Conservation (phyloP, 2,888 invertebrate genomes). For the Lacanobia wlatinum region DNA sequence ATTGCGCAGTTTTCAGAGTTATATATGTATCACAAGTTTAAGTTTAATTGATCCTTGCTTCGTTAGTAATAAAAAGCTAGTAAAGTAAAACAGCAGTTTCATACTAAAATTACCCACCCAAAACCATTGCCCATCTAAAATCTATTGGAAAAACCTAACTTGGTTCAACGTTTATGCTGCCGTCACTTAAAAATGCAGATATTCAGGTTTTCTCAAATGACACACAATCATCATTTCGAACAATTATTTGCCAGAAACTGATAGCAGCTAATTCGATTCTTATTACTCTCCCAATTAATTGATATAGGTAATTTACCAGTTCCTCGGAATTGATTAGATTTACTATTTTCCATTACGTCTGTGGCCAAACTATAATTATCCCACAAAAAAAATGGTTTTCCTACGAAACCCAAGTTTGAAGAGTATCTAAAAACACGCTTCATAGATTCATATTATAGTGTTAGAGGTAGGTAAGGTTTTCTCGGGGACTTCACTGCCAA, state of each 20-base stretch:
- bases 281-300: slow-evolving; percentile 12
- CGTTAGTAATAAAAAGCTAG: too few relatives aligned
- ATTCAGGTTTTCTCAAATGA: slow-evolving; percentile 17
- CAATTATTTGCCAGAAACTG: slow-evolving; percentile 1
- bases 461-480: neutral
- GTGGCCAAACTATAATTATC: slow-evolving; percentile 15
- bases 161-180: neutral
- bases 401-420: neutral
- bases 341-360: slow-evolving; percentile 26
- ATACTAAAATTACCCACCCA: neutral
- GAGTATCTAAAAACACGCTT: neutral
- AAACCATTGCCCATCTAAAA: neutral
- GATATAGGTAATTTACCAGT: slow-evolving; percentile 4
- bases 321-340: slow-evolving; percentile 28
- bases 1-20: too few relatives aligned
- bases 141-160: neutral
- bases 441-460: neutral
- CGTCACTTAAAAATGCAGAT: neutral
- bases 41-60: too few relatives aligned
- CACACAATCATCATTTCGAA: slow-evolving; percentile 5
- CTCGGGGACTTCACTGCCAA: too few relatives aligned
- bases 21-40: too few relatives aligned
- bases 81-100: neutral
- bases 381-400: slow-evolving; percentile 2
- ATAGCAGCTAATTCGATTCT: slow-evolving; percentile 26